A percentile compares a stretch with the other conserved stretches of the same genome.
Conservation (phyloP, 2,888 invertebrate genomes). For the Drosophila recens region DNA sequence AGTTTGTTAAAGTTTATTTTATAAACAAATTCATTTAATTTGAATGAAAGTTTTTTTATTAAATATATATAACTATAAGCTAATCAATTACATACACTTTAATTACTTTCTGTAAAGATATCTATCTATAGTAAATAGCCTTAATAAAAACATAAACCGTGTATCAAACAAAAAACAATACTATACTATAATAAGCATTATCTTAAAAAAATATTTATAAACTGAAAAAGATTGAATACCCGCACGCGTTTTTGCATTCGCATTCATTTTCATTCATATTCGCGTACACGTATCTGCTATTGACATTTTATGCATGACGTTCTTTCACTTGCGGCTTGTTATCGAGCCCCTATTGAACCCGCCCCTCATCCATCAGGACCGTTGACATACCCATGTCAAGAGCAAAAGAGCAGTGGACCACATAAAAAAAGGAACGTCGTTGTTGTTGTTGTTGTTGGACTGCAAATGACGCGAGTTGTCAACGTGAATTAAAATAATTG, state of each 20-base stretch:
- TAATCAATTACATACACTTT: too few relatives aligned
- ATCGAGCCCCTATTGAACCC: slow-evolving; percentile 9
- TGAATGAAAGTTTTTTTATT: too few relatives aligned
- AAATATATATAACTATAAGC: neutral
- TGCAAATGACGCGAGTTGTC: slow-evolving; percentile 78
- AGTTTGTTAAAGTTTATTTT: too few relatives aligned
- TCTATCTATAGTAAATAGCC: neutral
- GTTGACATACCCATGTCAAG: slow-evolving; percentile 53
- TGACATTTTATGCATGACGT: slow-evolving; percentile 57
- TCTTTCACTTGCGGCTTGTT: slow-evolving; percentile 38
- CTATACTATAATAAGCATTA: slow-evolving; percentile 21
- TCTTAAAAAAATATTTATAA: slow-evolving; percentile 6
- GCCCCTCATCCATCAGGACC: neutral
- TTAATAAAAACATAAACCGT: neutral
- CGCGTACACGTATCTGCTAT: slow-evolving; percentile 42
- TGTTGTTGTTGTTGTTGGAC: slow-evolving; percentile 31
- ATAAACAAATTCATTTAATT: too few relatives aligned
- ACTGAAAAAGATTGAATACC: slow-evolving; percentile 17
- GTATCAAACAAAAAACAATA: neutral
- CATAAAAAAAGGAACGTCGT: slow-evolving; percentile 23
- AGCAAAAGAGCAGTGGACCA: slow-evolving; percentile 56
- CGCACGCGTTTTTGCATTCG: slow-evolving; percentile 10
- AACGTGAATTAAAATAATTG: slow-evolving; percentile 80
- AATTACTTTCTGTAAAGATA: slow-evolving; percentile 1
- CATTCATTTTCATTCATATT: slow-evolving; percentile 38